These are phyloP conservation scores for Azemiops feae DNA, from an alignment of 2,113 vertebrate genomes.

Conservation along the genomic window DNA sequence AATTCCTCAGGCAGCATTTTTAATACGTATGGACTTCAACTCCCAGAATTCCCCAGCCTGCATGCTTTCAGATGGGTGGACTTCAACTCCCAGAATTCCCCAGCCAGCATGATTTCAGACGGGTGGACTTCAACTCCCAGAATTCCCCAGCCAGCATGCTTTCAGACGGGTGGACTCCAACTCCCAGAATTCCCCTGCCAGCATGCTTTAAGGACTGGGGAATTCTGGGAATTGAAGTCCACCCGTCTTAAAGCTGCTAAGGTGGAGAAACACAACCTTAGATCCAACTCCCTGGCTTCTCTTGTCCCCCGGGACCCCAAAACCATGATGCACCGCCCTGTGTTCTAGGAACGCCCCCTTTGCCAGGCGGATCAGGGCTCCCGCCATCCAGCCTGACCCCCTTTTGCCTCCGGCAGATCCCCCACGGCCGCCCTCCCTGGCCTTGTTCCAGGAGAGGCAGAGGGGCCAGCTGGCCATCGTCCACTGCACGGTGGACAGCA, in stretches of 20 bases:
- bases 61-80: too few species aligned
- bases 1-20: background rate
- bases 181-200: too few species aligned
- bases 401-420: constrained; percentile 56
- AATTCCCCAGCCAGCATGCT: too few species aligned
- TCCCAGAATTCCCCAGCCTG: too few species aligned
- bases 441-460: constrained; percentile 66
- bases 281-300: background rate
- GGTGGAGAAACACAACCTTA: background rate
- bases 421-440: constrained; percentile 52
- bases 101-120: too few species aligned
- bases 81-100: too few species aligned
- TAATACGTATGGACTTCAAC: too few species aligned
- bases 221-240: background rate
- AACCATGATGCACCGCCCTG: background rate
- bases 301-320: background rate
- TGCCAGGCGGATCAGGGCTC: background rate
- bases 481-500: constrained; percentile 66
- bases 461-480: constrained; percentile 51
- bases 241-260: background rate
- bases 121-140: too few species aligned
- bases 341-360: background rate
- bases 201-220: too few species aligned
- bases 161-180: too few species aligned
- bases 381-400: background rate